These are phyloP conservation scores for Clytia hemisphaerica DNA, from an alignment of 30 jellyfish, hydroid and myxozoan species.

Conservation along the genomic window DNA sequence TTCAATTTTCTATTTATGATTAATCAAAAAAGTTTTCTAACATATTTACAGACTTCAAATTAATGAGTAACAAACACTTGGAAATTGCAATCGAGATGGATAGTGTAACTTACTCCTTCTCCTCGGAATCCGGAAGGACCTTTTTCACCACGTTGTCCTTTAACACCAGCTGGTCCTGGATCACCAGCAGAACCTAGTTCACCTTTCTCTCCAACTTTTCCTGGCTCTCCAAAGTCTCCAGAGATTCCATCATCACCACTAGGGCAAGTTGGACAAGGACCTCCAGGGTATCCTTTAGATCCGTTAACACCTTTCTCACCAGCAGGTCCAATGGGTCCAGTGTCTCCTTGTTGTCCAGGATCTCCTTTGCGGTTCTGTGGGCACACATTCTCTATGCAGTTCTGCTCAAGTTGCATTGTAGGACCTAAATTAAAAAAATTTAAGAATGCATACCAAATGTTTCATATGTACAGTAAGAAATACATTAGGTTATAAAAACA, in stretches of 20 bases:
- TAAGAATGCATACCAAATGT: not conserved
- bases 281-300: conserved; percentile 45
- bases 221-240: conserved; percentile 53
- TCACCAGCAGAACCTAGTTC: conserved; percentile 35
- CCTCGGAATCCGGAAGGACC: conserved; percentile 21
- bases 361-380: conserved; percentile 50
- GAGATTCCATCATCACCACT: conserved; percentile 45
- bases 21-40: no score
- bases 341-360: conserved; percentile 46
- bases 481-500: no score
- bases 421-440: conserved; percentile 28
- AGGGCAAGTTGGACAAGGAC: conserved; percentile 53
- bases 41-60: no score
- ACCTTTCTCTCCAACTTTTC: conserved; percentile 47
- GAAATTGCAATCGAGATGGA: no score
- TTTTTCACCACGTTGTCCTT: conserved; percentile 6
- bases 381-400: conserved; percentile 65
- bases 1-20: no score
- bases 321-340: conserved; percentile 66
- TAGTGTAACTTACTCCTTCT: not conserved
- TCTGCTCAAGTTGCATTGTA: conserved; percentile 7
- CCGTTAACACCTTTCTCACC: conserved; percentile 65
- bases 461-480: no score
- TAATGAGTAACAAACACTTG: no score
- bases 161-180: conserved; percentile 8